phyloP scores from a whole-genome alignment of 2,113 vertebrate genomes.

The Erythrocercus mccallii region DNA sequence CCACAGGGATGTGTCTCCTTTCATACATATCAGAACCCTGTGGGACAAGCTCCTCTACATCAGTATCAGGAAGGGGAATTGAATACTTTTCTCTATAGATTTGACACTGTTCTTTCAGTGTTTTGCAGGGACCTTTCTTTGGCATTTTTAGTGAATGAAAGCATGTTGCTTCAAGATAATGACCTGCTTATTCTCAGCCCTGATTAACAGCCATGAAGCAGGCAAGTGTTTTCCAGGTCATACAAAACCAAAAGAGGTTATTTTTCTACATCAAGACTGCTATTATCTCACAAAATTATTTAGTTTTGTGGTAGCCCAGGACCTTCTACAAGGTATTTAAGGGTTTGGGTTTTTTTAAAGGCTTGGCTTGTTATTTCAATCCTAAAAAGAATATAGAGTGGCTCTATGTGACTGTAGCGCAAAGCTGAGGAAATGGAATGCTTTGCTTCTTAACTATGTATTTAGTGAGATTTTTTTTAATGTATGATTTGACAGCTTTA shows the following conservation, averaged over 20 bases:
- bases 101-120: background rate
- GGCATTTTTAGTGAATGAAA: background rate
- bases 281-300: background rate
- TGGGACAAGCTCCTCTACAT: background rate
- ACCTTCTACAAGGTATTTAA: background rate
- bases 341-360: background rate
- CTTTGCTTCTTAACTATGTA: background rate
- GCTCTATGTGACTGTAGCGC: background rate
- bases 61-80: background rate
- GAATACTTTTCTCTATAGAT: background rate
- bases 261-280: background rate
- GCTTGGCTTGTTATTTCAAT: background rate
- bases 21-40: background rate
- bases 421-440: background rate
- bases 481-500: background rate
- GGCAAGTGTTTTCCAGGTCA: background rate
- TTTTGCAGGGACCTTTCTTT: background rate
- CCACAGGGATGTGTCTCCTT: background rate
- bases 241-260: background rate
- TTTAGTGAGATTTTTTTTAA: background rate
- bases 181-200: background rate
- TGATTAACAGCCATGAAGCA: background rate
- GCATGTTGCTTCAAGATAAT: background rate
- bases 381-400: background rate
- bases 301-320: background rate